Evolutionary conservation across 2,797 vertebrate species (phyloP).

Genomic region (Babyrousa celebensis): DNA sequence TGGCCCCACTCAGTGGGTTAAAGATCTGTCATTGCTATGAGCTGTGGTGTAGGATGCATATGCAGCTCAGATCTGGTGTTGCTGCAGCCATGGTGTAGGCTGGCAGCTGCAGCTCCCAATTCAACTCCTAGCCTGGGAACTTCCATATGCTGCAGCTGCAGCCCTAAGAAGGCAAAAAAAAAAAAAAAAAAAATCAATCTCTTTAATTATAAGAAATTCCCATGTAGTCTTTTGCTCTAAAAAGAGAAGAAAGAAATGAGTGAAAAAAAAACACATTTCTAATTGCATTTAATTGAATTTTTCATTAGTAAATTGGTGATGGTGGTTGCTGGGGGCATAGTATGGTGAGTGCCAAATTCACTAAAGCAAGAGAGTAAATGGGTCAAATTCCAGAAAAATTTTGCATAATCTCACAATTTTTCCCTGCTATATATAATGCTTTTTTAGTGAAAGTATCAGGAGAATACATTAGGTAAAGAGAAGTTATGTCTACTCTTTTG

Average conservation of each 20-base stretch:
- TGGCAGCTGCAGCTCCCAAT: too few species aligned
- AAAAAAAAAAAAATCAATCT: not conserved
- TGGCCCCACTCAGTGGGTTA: too few species aligned
- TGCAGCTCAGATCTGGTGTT: too few species aligned
- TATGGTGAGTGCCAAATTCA: not conserved
- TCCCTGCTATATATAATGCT: not conserved
- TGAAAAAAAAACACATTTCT: not conserved
- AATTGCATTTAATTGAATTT: not conserved
- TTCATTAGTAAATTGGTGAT: not conserved
- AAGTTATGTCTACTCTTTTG: not conserved
- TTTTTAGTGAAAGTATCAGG: conserved; percentile 34
- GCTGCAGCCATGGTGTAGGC: too few species aligned
- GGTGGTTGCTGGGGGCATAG: too few species aligned
- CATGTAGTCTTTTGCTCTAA: not conserved
- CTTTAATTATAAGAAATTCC: conserved; percentile 30
- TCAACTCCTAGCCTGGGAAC: too few species aligned
- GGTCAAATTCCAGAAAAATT: not conserved
- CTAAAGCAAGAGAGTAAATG: conserved; percentile 29
- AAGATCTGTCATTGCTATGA: too few species aligned
- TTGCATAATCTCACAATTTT: not conserved
- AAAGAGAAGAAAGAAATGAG: conserved; percentile 16
- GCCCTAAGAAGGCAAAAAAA: not conserved
- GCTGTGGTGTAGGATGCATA: too few species aligned
- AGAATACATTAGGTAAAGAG: not conserved
- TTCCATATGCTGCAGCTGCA: too few species aligned